These are phyloP conservation scores for Neoarius graeffei DNA, from an alignment of 2,113 vertebrate genomes.

Conservation along the genomic window DNA sequence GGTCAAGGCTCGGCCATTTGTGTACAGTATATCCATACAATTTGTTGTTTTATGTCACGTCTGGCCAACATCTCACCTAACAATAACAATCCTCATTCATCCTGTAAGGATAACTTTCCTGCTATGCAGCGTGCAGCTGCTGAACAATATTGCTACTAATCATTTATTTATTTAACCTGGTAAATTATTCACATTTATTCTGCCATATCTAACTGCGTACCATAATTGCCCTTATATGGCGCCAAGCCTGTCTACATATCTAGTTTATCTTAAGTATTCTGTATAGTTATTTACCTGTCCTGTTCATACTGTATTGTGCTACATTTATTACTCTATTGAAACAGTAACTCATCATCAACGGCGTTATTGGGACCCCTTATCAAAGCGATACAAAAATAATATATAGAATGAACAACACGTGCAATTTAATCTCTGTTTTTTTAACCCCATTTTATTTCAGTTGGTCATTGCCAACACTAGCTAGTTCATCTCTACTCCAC, in stretches of 20 bases:
- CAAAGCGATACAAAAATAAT: not conserved
- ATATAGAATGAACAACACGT: not conserved
- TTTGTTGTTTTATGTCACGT: not conserved
- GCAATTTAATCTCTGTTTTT: not conserved
- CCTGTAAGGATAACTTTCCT: not conserved
- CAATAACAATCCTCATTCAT: not conserved
- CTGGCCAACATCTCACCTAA: not conserved
- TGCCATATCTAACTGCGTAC: not conserved
- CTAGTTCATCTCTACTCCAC: too few species aligned
- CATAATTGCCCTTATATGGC: not conserved
- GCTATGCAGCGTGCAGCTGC: not conserved
- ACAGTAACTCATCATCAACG: not conserved
- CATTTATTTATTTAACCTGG: not conserved
- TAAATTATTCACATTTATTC: slow-evolving; percentile 9
- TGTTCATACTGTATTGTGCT: not conserved
- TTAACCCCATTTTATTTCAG: not conserved
- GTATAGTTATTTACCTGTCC: not conserved
- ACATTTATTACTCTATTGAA: not conserved
- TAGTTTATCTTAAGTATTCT: not conserved
- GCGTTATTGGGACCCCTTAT: not conserved
- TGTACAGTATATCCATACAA: not conserved
- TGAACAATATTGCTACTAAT: not conserved
- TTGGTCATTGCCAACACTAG: not conserved
- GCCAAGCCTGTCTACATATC: not conserved
- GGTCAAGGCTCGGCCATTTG: not conserved